phyloP scores from a whole-genome alignment of 2,797 vertebrate genomes.

The Pseudopleuronectes americanus region DNA sequence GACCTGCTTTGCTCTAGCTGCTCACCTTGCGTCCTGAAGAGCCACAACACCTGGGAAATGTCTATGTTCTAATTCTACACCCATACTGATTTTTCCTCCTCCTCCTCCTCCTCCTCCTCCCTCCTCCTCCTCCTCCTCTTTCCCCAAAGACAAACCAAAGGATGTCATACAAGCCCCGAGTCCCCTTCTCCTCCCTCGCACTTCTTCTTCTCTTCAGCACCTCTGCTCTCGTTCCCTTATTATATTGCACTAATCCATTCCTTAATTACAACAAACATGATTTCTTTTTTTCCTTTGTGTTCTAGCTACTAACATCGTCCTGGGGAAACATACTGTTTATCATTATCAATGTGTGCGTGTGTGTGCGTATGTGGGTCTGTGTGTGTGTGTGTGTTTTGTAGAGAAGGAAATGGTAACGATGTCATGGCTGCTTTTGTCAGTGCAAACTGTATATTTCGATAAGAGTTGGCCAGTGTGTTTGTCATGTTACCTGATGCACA shows the following conservation, averaged over 20 bases:
- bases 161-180: constrained; percentile 66
- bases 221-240: constrained; percentile 54
- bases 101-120: not conserved
- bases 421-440: constrained; percentile 63
- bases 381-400: constrained; percentile 38
- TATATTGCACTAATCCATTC: constrained; percentile 84
- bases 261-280: constrained; percentile 55
- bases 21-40: constrained; percentile 19
- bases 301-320: constrained; percentile 59
- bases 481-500: constrained; percentile 55
- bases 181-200: constrained; percentile 28
- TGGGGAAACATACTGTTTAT: constrained; percentile 38
- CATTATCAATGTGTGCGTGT: constrained; percentile 38
- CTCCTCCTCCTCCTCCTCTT: not conserved
- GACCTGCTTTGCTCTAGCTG: constrained; percentile 20
- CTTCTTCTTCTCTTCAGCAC: constrained; percentile 22
- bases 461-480: constrained; percentile 43
- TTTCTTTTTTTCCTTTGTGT: constrained; percentile 24
- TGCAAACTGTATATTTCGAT: constrained; percentile 62
- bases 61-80: constrained; percentile 19
- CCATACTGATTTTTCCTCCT: not conserved
- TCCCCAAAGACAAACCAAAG: constrained; percentile 78
- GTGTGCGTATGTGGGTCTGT: constrained; percentile 28
- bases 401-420: constrained; percentile 56
- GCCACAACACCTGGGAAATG: constrained; percentile 12